Percentiles rank a stretch among this genome's conserved stretches.
Evolutionary conservation across 1,140 invertebrate genomes (phyloP).

Genomic region (Pogonomyrmex barbatus): DNA sequence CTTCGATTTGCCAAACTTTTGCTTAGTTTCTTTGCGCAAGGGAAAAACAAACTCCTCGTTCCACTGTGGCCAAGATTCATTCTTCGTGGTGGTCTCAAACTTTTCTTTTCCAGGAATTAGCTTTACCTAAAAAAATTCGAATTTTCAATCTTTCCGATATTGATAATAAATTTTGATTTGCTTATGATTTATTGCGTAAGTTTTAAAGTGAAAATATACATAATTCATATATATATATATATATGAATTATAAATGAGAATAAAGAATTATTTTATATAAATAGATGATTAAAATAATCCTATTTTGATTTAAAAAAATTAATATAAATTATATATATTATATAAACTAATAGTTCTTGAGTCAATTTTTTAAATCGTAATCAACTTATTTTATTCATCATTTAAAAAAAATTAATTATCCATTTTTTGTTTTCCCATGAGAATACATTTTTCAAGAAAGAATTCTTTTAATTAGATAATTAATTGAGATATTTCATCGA

Average conservation of each 20-base stretch:
- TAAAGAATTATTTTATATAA: neutral
- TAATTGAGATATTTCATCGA: neutral
- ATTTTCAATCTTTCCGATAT: slow-evolving; percentile 45
- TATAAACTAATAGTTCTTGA: too few relatives aligned
- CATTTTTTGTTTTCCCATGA: neutral
- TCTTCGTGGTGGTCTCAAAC: slow-evolving; percentile 90
- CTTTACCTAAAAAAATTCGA: slow-evolving; percentile 88
- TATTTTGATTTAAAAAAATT: neutral
- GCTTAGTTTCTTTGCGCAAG: slow-evolving; percentile 86
- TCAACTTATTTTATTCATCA: too few relatives aligned
- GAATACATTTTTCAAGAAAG: neutral
- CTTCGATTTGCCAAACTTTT: slow-evolving; percentile 84
- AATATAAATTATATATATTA: neutral
- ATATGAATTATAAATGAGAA: neutral
- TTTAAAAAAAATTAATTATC: too few relatives aligned
- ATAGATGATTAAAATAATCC: neutral
- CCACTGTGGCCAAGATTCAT: slow-evolving; percentile 92
- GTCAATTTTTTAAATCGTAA: too few relatives aligned
- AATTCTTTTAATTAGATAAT: neutral
- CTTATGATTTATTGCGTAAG: neutral
- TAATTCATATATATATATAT: too few relatives aligned
- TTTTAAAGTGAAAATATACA: neutral
- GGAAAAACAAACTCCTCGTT: slow-evolving; percentile 92
- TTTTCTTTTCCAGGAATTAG: slow-evolving; percentile 91
- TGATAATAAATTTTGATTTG: neutral